Conservation (phyloP, 37 sponge, comb jelly and placozoan species). For the Haliclona indistincta region DNA sequence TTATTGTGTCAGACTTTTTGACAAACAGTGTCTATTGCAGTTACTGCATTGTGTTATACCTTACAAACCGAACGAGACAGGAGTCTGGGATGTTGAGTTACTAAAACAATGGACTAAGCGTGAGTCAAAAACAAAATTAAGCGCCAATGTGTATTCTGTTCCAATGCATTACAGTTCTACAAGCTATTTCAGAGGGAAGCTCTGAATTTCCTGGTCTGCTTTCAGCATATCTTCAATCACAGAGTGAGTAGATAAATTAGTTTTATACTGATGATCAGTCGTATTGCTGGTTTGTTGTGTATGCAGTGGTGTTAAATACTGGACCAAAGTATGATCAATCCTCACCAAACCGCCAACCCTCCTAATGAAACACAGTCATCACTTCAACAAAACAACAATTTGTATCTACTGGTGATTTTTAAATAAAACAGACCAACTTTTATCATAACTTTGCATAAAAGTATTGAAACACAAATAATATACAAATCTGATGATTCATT, state of each 20-base stretch:
- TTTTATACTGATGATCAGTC: not conserved
- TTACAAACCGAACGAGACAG: conserved; percentile 1
- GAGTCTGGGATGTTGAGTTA: conserved; percentile 11
- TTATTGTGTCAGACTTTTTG: not conserved
- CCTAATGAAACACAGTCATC: too few species aligned
- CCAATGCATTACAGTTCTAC: conserved; percentile 18
- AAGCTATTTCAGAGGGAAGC: conserved; percentile 36
- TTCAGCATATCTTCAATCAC: conserved; percentile 23
- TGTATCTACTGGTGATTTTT: too few species aligned
- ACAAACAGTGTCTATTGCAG: not conserved
- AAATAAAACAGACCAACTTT: too few species aligned
- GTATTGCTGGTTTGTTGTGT: too few species aligned
- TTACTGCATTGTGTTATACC: conserved; percentile 54
- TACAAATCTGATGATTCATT: too few species aligned
- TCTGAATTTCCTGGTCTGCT: conserved; percentile 19
- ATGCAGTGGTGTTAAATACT: too few species aligned
- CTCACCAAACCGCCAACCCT: too few species aligned
- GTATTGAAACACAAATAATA: too few species aligned
- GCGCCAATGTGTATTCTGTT: conserved; percentile 8
- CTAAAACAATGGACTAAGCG: conserved; percentile 36
- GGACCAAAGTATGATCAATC: too few species aligned
- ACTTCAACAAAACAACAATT: too few species aligned
- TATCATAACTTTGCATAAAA: too few species aligned
- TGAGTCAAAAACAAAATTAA: not conserved
- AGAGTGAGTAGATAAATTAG: conserved; percentile 21